phyloP scores from a whole-genome alignment of 2,797 vertebrate species.

The Sorex maritimensis region DNA sequence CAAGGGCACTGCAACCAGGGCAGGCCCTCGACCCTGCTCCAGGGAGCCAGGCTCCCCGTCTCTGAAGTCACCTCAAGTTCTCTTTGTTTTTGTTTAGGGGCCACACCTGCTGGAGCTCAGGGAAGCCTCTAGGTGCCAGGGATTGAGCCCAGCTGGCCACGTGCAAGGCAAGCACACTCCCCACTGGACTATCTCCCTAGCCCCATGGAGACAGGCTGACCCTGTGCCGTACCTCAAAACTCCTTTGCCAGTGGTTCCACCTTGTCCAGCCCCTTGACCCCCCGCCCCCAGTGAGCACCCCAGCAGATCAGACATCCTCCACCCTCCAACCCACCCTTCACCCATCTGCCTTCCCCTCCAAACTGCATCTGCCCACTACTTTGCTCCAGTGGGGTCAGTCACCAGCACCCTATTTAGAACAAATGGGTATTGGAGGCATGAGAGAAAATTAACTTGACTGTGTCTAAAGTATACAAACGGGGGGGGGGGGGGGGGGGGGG shows the following conservation, averaged over 20 bases:
- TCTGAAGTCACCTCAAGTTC: background rate
- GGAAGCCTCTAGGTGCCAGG: too few relatives aligned
- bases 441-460: slow-evolving; percentile 54
- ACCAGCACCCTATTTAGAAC: background rate
- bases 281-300: background rate
- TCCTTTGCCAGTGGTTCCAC: background rate
- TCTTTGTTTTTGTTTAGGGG: too few relatives aligned
- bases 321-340: background rate
- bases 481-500: too few relatives aligned
- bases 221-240: background rate
- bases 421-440: background rate
- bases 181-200: background rate
- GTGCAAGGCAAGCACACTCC: background rate
- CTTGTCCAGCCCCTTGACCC: background rate
- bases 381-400: background rate
- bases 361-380: too few relatives aligned
- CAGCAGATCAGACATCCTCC: too few relatives aligned
- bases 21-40: background rate
- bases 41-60: background rate
- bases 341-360: background rate
- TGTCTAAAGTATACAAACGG: slow-evolving; percentile 26
- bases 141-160: background rate
- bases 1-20: too few relatives aligned
- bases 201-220: background rate
- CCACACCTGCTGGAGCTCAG: too few relatives aligned